Conservation (phyloP, 2,888 invertebrate species). For the Cephus spinipes region DNA sequence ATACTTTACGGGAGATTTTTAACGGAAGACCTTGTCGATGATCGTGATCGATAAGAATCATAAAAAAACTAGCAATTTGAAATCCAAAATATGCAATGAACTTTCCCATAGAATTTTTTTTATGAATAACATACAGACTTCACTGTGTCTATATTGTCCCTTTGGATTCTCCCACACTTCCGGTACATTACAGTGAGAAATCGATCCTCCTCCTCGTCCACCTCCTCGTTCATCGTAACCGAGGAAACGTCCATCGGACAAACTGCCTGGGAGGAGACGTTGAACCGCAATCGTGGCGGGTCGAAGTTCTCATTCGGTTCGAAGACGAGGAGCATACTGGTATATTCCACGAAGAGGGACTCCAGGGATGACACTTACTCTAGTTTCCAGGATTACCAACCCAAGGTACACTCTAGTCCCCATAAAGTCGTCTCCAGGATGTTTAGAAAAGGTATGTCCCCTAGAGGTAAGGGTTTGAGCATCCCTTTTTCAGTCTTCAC, state of each 20-base stretch:
- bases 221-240: neutral
- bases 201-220: neutral
- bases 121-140: neutral
- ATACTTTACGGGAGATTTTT: slow-evolving; percentile 31
- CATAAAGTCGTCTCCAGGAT: neutral
- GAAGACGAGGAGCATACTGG: neutral
- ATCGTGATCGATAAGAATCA: slow-evolving; percentile 35
- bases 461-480: neutral
- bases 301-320: neutral
- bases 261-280: neutral
- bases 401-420: neutral
- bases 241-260: neutral
- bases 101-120: neutral
- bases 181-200: neutral
- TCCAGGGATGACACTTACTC: neutral
- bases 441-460: neutral
- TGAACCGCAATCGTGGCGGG: neutral
- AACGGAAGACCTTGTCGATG: slow-evolving; percentile 18
- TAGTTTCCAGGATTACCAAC: neutral
- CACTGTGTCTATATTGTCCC: neutral
- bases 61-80: neutral
- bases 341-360: neutral
- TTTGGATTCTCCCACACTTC: neutral
- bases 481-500: neutral
- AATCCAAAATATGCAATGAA: neutral